A percentile compares a stretch with the other conserved stretches of the same genome.
Conservation (phyloP, 2,888 invertebrate genomes). For the Desoria tigrina region DNA sequence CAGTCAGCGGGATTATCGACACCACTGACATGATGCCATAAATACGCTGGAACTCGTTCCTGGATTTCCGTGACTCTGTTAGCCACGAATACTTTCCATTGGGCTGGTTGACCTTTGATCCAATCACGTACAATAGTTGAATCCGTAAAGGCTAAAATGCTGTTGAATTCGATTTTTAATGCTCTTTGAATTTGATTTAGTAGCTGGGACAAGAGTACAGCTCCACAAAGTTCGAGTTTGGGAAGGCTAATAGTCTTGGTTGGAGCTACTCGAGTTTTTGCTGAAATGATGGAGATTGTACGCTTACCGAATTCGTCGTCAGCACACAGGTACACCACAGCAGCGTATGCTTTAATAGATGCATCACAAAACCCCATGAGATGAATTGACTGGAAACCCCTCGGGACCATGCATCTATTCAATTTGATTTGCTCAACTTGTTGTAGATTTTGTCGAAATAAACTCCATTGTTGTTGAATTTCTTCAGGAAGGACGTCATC, state of each 20-base stretch:
- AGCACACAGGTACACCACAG: constrained; percentile 45
- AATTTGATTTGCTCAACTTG: not conserved
- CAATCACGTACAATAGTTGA: constrained; percentile 54
- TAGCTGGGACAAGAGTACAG: constrained; percentile 51
- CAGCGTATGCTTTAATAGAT: constrained; percentile 48
- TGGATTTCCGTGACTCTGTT: constrained; percentile 52
- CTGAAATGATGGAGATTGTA: constrained; percentile 25
- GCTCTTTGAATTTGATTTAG: constrained; percentile 14
- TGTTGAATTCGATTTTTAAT: constrained; percentile 13
- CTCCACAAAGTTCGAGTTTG: constrained; percentile 54
- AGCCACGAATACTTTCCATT: constrained; percentile 52
- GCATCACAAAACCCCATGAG: constrained; percentile 53
- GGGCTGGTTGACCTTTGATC: constrained; percentile 38
- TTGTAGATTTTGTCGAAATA: not conserved
- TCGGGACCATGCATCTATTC: not conserved
- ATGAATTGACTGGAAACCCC: no score
- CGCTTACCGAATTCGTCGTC: constrained; percentile 10
- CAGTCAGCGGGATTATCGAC: constrained; percentile 55
- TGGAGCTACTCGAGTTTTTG: constrained; percentile 52
- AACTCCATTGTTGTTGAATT: constrained; percentile 15
- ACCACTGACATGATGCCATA: constrained; percentile 52
- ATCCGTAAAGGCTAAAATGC: constrained; percentile 51
- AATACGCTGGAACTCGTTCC: constrained; percentile 23
- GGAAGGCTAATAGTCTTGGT: constrained; percentile 52
- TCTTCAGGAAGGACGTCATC: constrained; percentile 47